A percentile compares a stretch with the other conserved stretches of the same genome.
Evolutionary conservation across 2,888 invertebrate genomes (phyloP).

Genomic region (Leucozona laternaria): DNA sequence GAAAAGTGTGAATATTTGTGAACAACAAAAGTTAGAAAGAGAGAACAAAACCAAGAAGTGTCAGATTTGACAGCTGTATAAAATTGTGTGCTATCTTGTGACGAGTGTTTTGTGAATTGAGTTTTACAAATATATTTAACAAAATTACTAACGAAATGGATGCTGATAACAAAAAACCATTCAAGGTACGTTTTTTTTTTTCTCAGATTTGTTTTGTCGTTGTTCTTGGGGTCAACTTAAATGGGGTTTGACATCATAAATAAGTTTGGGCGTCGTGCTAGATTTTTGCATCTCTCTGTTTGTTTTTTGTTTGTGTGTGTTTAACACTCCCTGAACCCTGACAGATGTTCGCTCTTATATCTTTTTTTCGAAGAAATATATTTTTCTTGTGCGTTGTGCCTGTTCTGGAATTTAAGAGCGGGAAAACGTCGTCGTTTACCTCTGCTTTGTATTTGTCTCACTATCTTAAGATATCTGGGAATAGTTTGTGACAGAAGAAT

Average conservation of each 20-base stretch:
- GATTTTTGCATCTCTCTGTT: constrained; percentile 29
- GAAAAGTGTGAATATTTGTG: constrained; percentile 46
- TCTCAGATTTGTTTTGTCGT: not conserved
- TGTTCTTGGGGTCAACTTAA: constrained; percentile 5
- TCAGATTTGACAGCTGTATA: constrained; percentile 44
- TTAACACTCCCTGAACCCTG: constrained; percentile 19
- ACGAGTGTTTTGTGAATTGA: constrained; percentile 30
- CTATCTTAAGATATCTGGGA: constrained; percentile 1
- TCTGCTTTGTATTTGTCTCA: constrained; percentile 18
- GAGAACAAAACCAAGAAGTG: constrained; percentile 20
- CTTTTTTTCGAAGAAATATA: constrained; percentile 5
- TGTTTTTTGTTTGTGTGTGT: constrained; percentile 3
- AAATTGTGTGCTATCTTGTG: constrained; percentile 23
- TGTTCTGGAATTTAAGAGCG: constrained; percentile 61
- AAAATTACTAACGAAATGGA: constrained; percentile 74
- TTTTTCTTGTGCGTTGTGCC: constrained; percentile 25
- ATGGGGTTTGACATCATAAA: not conserved
- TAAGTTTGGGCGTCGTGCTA: constrained; percentile 61
- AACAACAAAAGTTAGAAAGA: constrained; percentile 22
- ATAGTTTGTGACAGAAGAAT: not conserved
- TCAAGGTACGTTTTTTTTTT: constrained; percentile 77
- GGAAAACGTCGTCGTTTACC: constrained; percentile 37
- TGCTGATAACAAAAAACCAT: constrained; percentile 78
- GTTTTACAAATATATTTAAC: constrained; percentile 8
- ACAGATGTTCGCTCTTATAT: not conserved